Conservation (phyloP, 2,113 vertebrate genomes). For the Oryzias javanicus region DNA sequence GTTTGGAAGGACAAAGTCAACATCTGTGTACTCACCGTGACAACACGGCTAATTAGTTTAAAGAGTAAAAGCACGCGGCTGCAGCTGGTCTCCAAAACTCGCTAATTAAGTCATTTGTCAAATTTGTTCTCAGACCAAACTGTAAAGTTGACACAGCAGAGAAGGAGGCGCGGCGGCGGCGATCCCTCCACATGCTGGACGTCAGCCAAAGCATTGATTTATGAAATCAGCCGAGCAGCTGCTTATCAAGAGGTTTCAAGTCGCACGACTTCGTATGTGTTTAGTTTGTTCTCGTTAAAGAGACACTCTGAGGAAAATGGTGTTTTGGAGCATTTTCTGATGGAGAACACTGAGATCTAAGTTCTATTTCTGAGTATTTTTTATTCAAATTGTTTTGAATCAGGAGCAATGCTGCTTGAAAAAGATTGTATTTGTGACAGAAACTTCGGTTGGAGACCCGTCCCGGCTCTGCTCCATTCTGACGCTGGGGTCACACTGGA, state of each 20-base stretch:
- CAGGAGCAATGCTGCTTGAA: too few relatives aligned
- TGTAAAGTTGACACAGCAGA: conserved; percentile 10
- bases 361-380: too few relatives aligned
- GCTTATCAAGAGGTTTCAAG: conserved; percentile 1
- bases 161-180: conserved; percentile 1
- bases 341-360: too few relatives aligned
- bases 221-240: conserved; percentile 1
- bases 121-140: conserved; percentile 8
- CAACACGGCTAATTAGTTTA: conserved; percentile 11
- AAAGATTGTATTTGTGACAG: too few relatives aligned
- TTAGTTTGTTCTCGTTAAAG: not conserved
- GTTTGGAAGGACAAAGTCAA: not conserved
- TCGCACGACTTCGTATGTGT: not conserved
- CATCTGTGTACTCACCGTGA: not conserved
- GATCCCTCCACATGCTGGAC: conserved; percentile 1
- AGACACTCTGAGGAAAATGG: not conserved
- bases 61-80: conserved; percentile 2
- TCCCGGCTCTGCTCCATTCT: too few relatives aligned
- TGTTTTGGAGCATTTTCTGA: too few relatives aligned
- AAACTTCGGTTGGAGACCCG: too few relatives aligned
- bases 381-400: not conserved
- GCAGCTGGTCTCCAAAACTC: conserved; percentile 5
- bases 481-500: too few relatives aligned
- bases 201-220: not conserved
- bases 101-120: conserved; percentile 16